Evolutionary conservation across 2,888 invertebrate genomes (phyloP).

Genomic region (Endotricha flammealis): DNA sequence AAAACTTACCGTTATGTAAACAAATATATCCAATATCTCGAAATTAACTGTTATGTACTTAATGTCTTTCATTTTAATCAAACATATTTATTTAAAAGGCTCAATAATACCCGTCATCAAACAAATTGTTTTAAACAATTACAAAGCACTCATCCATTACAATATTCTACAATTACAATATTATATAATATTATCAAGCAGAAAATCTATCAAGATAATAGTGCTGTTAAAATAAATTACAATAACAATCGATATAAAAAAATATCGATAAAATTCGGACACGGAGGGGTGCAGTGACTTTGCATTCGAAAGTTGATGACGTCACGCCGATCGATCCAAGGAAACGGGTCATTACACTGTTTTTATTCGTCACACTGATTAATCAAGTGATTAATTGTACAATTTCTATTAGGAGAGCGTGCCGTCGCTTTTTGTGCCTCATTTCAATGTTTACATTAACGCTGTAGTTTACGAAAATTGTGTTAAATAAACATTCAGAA

Average conservation of each 20-base stretch:
- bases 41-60: too few species aligned
- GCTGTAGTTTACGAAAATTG: constrained; percentile 12
- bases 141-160: too few species aligned
- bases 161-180: too few species aligned
- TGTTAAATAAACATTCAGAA: constrained; percentile 7
- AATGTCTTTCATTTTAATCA: too few species aligned
- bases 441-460: constrained; percentile 22
- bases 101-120: too few species aligned
- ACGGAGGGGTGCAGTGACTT: constrained; percentile 54
- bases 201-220: background rate
- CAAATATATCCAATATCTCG: too few species aligned
- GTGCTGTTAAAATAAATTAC: constrained; percentile 8
- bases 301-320: constrained; percentile 68
- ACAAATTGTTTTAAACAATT: too few species aligned
- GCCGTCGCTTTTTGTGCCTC: constrained; percentile 46
- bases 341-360: constrained; percentile 76
- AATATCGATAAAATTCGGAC: constrained; percentile 43
- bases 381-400: constrained; percentile 76
- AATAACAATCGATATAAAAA: constrained; percentile 11
- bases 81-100: too few species aligned
- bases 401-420: constrained; percentile 63
- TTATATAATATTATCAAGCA: too few species aligned
- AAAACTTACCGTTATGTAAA: too few species aligned
- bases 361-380: constrained; percentile 78
- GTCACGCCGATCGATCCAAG: constrained; percentile 71